Evolutionary conservation across 2,888 invertebrate genomes (phyloP).

Genomic region (Deilephila elpenor): DNA sequence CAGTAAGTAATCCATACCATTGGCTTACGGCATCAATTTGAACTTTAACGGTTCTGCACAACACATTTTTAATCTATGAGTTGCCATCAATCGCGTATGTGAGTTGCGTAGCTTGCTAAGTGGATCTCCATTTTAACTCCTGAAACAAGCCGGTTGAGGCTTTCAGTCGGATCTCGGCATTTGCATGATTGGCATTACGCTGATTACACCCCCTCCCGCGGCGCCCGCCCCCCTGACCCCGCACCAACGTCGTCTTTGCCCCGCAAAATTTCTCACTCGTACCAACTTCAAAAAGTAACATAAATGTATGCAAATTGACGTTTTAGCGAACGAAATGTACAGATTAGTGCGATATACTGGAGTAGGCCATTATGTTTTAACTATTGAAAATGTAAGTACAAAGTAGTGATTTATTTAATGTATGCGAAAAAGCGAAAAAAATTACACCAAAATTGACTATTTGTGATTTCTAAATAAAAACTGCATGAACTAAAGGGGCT

Average conservation of each 20-base stretch:
- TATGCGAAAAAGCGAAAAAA: no score
- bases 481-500: no score
- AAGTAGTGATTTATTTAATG: no score
- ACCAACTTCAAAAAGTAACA: conserved; percentile 63
- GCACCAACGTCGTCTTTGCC: conserved; percentile 38
- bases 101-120: conserved; percentile 81
- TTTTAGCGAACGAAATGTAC: conserved; percentile 54
- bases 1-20: no score
- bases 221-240: conserved; percentile 42
- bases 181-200: conserved; percentile 85
- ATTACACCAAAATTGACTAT: no score
- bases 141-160: conserved; percentile 84
- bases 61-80: conserved; percentile 54
- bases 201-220: conserved; percentile 65
- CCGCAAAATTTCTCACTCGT: conserved; percentile 49
- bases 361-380: conserved; percentile 28
- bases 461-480: no score
- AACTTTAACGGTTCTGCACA: conserved; percentile 35
- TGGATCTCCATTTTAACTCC: conserved; percentile 85
- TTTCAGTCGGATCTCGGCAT: conserved; percentile 84
- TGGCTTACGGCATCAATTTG: no score
- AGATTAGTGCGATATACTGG: neutral
- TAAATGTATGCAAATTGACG: conserved; percentile 78
- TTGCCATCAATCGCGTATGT: conserved; percentile 80
- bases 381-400: no score